Evolutionary conservation across 2,113 vertebrate genomes (phyloP).

Genomic region (Embiotoca jacksoni): DNA sequence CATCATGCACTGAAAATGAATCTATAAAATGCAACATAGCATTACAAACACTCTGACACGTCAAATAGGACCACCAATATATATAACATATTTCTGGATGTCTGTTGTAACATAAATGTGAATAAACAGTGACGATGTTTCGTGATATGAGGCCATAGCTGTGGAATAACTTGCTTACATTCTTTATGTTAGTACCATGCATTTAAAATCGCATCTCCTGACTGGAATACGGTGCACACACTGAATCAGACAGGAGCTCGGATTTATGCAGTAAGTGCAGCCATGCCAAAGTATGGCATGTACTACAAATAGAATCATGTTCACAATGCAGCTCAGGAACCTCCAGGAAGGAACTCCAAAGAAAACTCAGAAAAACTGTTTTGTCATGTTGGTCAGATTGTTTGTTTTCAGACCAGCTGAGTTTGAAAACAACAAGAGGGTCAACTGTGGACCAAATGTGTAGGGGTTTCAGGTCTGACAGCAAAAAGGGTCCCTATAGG

Average conservation of each 20-base stretch:
- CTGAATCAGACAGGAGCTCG: neutral
- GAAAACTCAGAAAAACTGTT: too few species aligned
- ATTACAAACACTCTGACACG: neutral
- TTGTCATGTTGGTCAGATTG: too few species aligned
- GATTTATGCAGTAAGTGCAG: neutral
- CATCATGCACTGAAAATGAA: too few species aligned
- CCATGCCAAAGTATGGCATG: neutral
- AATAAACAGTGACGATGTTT: neutral
- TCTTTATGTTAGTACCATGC: neutral
- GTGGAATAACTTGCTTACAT: neutral
- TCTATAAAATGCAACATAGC: neutral
- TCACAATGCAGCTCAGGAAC: neutral
- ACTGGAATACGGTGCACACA: neutral
- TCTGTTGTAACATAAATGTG: neutral
- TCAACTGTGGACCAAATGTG: too few species aligned
- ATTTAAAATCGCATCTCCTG: neutral
- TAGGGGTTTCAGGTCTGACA: too few species aligned
- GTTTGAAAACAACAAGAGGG: too few species aligned
- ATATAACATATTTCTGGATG: neutral
- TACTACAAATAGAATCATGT: neutral
- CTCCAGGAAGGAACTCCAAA: neutral
- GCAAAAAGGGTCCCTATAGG: too few species aligned
- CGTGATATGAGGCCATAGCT: neutral
- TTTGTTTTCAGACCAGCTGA: too few species aligned
- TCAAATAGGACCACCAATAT: neutral